phyloP scores from a whole-genome alignment of 1,140 invertebrate genomes.

The Hylaeus anthracinus region DNA sequence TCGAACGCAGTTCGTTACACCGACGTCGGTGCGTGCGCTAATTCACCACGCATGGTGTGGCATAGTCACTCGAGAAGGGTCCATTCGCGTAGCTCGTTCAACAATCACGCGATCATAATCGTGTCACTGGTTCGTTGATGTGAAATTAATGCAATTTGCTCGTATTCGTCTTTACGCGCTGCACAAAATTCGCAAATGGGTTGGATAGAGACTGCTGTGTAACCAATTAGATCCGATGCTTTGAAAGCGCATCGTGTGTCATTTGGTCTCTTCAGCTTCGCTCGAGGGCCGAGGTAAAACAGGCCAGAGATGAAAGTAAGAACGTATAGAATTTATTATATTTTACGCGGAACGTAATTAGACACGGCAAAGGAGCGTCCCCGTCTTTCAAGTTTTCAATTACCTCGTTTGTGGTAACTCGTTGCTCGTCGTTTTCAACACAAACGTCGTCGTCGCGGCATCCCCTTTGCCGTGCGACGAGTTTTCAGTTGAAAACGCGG shows the following conservation, averaged over 20 bases:
- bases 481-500: background rate
- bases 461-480: background rate
- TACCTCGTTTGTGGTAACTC: conserved; percentile 8
- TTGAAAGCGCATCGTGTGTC: no score
- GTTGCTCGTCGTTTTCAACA: conserved; percentile 14
- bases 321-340: background rate
- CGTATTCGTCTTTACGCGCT: no score
- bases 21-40: conserved; percentile 2
- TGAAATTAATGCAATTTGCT: no score
- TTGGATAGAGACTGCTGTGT: no score
- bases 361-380: no score
- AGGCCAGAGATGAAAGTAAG: background rate
- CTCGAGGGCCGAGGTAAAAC: background rate
- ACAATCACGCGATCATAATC: background rate
- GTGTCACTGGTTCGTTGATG: background rate
- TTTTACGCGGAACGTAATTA: conserved; percentile 7
- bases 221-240: background rate
- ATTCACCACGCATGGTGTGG: background rate
- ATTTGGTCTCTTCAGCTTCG: background rate
- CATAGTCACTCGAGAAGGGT: background rate
- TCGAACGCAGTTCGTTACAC: background rate
- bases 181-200: no score
- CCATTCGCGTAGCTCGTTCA: background rate
- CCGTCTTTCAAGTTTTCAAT: conserved; percentile 11
- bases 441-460: background rate